A percentile compares a stretch with the other conserved stretches of the same genome.
Evolutionary conservation across 2,797 vertebrate genomes (phyloP).

Genomic region (Adrianichthys oophorus): DNA sequence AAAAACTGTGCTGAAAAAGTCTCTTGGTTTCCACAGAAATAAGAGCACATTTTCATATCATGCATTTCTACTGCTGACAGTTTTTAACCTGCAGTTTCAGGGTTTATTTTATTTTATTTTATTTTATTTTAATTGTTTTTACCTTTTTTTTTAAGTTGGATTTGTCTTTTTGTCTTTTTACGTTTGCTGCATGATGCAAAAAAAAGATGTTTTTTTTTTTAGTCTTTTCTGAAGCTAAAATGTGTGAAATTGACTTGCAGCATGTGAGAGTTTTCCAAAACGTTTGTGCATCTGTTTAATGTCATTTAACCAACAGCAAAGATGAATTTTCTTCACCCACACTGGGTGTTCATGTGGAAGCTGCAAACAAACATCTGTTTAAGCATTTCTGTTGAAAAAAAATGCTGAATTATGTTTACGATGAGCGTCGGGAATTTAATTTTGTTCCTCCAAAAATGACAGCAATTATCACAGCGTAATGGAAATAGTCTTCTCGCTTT

Average conservation of each 20-base stretch:
- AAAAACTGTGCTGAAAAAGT: constrained; percentile 1
- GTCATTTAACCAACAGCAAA: constrained; percentile 28
- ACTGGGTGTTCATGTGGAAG: constrained; percentile 38
- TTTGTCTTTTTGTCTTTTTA: too few species aligned
- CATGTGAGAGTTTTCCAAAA: constrained; percentile 32
- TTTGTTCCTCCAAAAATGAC: constrained; percentile 49
- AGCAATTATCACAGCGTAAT: constrained; percentile 50
- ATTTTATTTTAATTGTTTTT: too few species aligned
- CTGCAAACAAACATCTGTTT: constrained; percentile 24
- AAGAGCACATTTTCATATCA: too few species aligned
- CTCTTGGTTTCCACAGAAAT: not conserved
- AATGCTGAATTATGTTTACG: constrained; percentile 11
- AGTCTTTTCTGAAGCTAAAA: constrained; percentile 21
- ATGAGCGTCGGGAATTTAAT: constrained; percentile 37
- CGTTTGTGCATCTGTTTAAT: constrained; percentile 34
- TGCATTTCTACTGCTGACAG: too few species aligned
- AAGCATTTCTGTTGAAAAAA: constrained; percentile 26
- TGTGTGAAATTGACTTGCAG: constrained; percentile 37
- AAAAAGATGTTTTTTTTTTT: constrained; percentile 37
- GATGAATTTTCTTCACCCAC: constrained; percentile 23
- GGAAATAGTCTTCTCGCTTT: constrained; percentile 49
- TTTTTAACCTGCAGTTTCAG: too few species aligned
- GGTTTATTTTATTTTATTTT: too few species aligned
- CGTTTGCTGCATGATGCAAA: constrained; percentile 13
- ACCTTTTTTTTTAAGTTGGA: constrained; percentile 5